phyloP scores from a whole-genome alignment of 2,888 invertebrate genomes.

The Cybosia mesomella region DNA sequence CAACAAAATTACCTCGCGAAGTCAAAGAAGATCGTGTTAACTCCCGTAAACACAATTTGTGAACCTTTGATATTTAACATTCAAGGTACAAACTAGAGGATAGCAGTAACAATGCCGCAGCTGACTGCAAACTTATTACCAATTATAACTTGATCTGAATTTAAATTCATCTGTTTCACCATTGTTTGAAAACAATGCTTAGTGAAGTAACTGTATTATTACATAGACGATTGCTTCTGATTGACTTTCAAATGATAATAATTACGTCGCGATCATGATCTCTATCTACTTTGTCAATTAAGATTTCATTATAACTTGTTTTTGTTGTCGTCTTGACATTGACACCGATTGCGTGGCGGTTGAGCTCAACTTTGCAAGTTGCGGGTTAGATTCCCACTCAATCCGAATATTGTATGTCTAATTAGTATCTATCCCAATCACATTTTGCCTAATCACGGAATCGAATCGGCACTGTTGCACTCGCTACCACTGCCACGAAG shows the following conservation, averaged over 20 bases:
- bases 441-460: no score
- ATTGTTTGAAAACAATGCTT: conserved; percentile 45
- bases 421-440: no score
- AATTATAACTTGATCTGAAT: conserved; percentile 45
- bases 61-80: background rate
- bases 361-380: background rate
- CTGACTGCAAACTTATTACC: conserved; percentile 37
- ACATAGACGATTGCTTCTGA: conserved; percentile 33
- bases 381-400: background rate
- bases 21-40: background rate
- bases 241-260: conserved; percentile 43
- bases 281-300: background rate
- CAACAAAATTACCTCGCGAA: background rate
- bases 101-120: conserved; percentile 21
- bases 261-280: conserved; percentile 31
- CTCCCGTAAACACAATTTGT: background rate
- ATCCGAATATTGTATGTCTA: background rate
- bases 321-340: background rate
- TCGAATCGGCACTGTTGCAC: no score
- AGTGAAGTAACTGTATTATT: conserved; percentile 24
- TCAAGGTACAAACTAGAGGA: background rate
- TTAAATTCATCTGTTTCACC: conserved; percentile 34
- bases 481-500: no score
- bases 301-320: background rate
- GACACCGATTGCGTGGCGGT: background rate